Base-by-base conservation (phyloP, 2,888 invertebrate species). In the Acrobasis suavella region DNA sequence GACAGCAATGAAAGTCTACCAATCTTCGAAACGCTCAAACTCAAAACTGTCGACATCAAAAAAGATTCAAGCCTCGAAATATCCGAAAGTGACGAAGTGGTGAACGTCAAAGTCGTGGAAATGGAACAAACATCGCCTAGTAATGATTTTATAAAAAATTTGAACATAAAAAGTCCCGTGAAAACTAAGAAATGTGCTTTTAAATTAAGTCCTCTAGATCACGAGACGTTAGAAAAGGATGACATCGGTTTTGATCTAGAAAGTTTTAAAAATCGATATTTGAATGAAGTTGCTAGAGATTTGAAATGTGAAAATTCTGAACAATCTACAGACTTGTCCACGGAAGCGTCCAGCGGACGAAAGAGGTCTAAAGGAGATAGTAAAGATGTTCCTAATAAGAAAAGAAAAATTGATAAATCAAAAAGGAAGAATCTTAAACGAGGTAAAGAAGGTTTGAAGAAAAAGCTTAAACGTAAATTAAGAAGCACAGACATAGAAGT, bases 21-120 rank as follows among this genome's bases (percentile, higher is more conserved):
- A 0, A 66, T 73, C 1, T 71, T 75, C 1, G 76, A 80, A 1
- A 80, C 80, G 0, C 82, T 83, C 0, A 85, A 81, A 66, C 69
- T 74, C 0, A 87, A 80, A 73, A 85, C 78, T 0, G 72, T 86
- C 0, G 79, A 83, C 3, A 80, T 83, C 0, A 67, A 80, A 60
- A 81, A 80, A 38, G 78, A 86, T 63, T 82, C 85, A 0, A 83
- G 83, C 9, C 66, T 89, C 69, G 89, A 89, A 73, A 87, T 89
- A 65, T 88, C 84, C 0, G 79, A 78, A 54, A 74, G 81, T 2
- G 72, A 87, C 5, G 74, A 88, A 66, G 62, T 73, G 0, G 69
- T 87, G 0, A 86, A 81, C 9, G 82, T 87, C 0, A 78, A 85
- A 38, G 68, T 87, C 0, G 68, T 82, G 0, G 76, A 83, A 74